Evolutionary conservation across 1,140 invertebrate genomes (phyloP), one percentile per base, ranked within the genome.

Genomic region (Mamestra configurata): DNA sequence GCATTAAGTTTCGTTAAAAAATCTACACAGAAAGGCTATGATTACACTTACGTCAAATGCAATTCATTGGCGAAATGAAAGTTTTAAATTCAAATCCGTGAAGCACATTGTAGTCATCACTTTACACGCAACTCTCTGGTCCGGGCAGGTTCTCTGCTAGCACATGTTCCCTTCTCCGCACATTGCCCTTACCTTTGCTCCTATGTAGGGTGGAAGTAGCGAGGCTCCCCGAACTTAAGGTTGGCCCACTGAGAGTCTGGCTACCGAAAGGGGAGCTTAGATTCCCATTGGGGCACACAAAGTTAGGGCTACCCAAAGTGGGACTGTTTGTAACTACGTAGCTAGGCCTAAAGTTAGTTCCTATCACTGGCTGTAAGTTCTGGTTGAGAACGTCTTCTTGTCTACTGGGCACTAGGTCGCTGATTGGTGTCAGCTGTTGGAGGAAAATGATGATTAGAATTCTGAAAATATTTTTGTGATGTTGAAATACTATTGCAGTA

Each of bases 261-360:
- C 92, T 94, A 11, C 91, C 93, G 53, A 95, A 92, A 3, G 92
- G 89, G 10, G 92, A 91, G 15, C 87, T 87, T 7, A 91, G 59
- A 66, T 93, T 93, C 20, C 93, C 93, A 78, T 94, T 94, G 2
- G 93, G 92, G 70, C 93, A 93, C 11, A 94, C 93, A 80, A 95
- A 95, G 87, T 94, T 94, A n/a, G 93, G 93, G 79, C 93, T 95
- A 15, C 93, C 93, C 80, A 95, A 84, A 59, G 93, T 93, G 1
- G 93, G 93, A 77, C 93, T 93, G 81, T 91, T 91, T 61, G 89
- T 85, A n/a, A 88, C 88, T 86, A 88, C 84, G 53, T 89, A 92
- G 81, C 86, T 93, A 83, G 91, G 84, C 82, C 92, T 92, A 89
- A 89, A 93, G 80, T 93, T 94, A 84, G 85, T 89, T 82, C 86